Evolutionary conservation across 2,888 invertebrate species (phyloP).

Genomic region (Xylota sylvarum): DNA sequence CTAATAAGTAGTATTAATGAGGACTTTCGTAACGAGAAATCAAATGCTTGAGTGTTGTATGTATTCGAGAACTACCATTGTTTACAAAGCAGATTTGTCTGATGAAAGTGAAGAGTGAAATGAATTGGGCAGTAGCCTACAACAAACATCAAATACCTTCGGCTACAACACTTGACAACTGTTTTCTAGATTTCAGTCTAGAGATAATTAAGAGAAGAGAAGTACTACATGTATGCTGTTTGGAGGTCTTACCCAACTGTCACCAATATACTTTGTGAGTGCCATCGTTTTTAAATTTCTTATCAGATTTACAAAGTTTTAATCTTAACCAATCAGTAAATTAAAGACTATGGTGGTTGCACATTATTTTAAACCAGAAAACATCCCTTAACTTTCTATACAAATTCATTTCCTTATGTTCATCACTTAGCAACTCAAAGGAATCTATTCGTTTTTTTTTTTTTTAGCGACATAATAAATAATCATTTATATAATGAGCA

Average conservation of each 20-base stretch:
- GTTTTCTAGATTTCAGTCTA: constrained; percentile 23
- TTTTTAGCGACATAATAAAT: not conserved
- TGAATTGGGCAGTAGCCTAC: not conserved
- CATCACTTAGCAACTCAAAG: not conserved
- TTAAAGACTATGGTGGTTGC: not conserved
- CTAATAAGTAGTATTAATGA: constrained; percentile 65
- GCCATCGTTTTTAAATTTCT: not conserved
- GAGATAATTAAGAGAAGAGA: not conserved
- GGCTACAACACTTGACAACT: constrained; percentile 49
- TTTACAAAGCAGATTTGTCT: constrained; percentile 64
- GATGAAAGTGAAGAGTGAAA: constrained; percentile 38
- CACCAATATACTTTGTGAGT: not conserved
- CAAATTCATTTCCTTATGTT: not conserved
- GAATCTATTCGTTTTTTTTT: not conserved
- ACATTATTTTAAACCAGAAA: not conserved
- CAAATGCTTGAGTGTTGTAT: constrained; percentile 40
- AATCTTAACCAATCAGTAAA: not conserved
- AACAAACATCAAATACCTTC: not conserved
- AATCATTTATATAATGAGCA: not conserved
- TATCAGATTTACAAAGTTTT: not conserved
- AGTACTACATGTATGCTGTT: not conserved
- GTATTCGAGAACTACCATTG: constrained; percentile 47
- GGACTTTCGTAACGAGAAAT: constrained; percentile 46
- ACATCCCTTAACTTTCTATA: not conserved
- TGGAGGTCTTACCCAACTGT: not conserved